Evolutionary conservation across 2,888 invertebrate genomes (phyloP), one percentile per base, ranked within the genome.

Genomic region (Campopleginae sp.): DNA sequence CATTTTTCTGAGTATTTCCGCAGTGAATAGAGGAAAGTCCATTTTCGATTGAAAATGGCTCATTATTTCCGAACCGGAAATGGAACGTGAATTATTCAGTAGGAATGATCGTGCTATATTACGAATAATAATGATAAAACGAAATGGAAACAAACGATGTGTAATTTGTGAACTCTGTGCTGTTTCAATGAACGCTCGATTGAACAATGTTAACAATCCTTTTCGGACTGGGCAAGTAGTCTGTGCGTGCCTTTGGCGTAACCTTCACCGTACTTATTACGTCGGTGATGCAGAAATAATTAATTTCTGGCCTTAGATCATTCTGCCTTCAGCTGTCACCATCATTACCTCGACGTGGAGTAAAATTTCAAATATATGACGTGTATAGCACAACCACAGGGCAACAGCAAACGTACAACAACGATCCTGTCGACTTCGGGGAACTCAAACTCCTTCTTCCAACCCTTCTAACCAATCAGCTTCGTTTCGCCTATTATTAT

Each of bases 401-500:
- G 23, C 63, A 76, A 65, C 51, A 23, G 54, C 42, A 61, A 38
- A 46, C 14, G 58, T 23, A 38, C 42, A 61, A 61, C n/a, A n/a
- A 46, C n/a, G 17, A 33, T 46, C 63, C 31, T 58, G 42, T 46
- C 31, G 31, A 46, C 75, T 63, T n/a, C 42, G 51, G 51, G 23
- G 38, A 77, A 77, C 66, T 66, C 5, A 12, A 77, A 42, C 51
- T 51, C 66, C 46, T 42, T 23, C n/a, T 23, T 19, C 23, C 54
- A 23, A 12, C 27, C 58, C 58, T 44, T 27, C 66, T 23, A 66
- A 66, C 66, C 51, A 77, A 77, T 77, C 77, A 77, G 31, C 77
- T 42, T 42, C 65, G 76, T 65, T 76, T 77, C 77, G 27, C 54
- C 77, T 54, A 77, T 77, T 66, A 77, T 77, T 77, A 77, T 66